phyloP scores from a whole-genome alignment of 2,888 invertebrate genomes.

The Hybos culiciformis region DNA sequence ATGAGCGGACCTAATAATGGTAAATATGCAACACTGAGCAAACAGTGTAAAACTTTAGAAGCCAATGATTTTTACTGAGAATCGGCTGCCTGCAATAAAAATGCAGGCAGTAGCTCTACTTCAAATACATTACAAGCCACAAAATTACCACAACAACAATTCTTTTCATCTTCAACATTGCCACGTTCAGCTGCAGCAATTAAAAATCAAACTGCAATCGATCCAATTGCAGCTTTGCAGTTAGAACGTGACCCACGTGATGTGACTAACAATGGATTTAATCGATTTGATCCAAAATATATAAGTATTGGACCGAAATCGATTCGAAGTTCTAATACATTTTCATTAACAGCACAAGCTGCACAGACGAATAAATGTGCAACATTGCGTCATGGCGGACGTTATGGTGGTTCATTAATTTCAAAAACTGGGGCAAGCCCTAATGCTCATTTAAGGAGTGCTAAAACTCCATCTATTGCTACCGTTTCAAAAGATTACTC shows the following conservation, averaged over 20 bases:
- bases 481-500: constrained; percentile 36
- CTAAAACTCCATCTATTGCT: constrained; percentile 35
- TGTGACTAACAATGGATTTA: constrained; percentile 34
- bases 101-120: constrained; percentile 34
- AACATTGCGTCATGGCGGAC: constrained; percentile 34
- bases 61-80: constrained; percentile 92
- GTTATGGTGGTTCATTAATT: constrained; percentile 32
- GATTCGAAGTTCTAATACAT: constrained; percentile 30
- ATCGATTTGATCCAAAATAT: constrained; percentile 37
- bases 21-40: constrained; percentile 89
- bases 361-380: constrained; percentile 33
- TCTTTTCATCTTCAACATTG: constrained; percentile 30
- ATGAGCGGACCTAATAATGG: constrained; percentile 54
- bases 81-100: constrained; percentile 42
- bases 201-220: constrained; percentile 10
- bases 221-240: constrained; percentile 1
- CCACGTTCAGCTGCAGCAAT: constrained; percentile 33
- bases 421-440: constrained; percentile 25
- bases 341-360: constrained; percentile 26
- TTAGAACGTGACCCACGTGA: constrained; percentile 32
- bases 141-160: constrained; percentile 12
- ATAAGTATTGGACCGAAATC: constrained; percentile 36
- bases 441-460: constrained; percentile 34
- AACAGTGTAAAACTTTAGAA: constrained; percentile 89
- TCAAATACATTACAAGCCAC: constrained; percentile 15